A percentile compares a stretch with the other conserved stretches of the same genome.
Evolutionary conservation across 2,113 vertebrate species (phyloP).

Genomic region (Gyps fulvus): DNA sequence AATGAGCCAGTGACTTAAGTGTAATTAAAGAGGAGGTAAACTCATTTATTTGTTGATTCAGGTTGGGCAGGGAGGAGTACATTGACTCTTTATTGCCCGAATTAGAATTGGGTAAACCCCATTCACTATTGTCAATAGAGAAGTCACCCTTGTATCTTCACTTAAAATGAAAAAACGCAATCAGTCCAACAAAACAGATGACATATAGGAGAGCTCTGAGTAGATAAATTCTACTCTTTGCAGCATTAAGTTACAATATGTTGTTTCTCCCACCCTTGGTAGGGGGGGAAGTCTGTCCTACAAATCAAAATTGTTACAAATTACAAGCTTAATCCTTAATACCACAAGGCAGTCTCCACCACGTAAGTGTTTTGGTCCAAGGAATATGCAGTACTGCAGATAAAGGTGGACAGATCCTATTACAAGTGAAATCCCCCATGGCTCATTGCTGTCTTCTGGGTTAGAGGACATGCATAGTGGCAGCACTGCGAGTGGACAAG

Average conservation of each 20-base stretch:
- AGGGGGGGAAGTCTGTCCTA: background rate
- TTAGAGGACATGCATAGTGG: background rate
- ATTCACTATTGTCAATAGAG: background rate
- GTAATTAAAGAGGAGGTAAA: conserved; percentile 7
- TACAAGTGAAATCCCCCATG: background rate
- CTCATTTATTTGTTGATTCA: conserved; percentile 27
- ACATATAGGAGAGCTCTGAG: background rate
- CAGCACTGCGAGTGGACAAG: background rate
- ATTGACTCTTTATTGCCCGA: background rate
- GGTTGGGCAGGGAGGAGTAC: background rate
- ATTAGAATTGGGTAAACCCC: background rate
- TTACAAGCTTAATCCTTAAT: background rate
- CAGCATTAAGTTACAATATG: background rate
- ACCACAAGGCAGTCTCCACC: background rate
- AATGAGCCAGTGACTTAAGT: background rate
- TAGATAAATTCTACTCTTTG: background rate
- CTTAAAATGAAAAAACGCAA: background rate
- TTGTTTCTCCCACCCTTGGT: background rate
- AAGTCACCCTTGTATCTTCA: background rate
- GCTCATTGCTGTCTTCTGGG: background rate
- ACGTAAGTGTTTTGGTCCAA: background rate
- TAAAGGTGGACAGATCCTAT: background rate
- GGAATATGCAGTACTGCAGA: background rate
- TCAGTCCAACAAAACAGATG: background rate
- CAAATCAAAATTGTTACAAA: background rate